Evolutionary conservation across 2,113 vertebrate species (phyloP), one percentile per base, ranked within the genome.

Genomic region (Solea senegalensis): DNA sequence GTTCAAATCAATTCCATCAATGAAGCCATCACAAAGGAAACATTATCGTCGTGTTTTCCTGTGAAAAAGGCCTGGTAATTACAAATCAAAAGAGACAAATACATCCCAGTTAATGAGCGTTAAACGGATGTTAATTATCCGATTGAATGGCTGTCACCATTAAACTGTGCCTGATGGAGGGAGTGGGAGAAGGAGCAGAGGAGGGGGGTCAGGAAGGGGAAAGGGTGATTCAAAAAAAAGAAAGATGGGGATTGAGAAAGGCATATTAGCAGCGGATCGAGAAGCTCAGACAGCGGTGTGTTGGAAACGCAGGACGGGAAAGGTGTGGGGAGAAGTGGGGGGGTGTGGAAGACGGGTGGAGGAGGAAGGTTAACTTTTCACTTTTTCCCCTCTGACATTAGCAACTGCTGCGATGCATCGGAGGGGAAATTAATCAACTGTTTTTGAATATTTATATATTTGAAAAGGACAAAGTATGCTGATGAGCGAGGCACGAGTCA

Each of bases 41-140:
- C 79, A 78, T 82, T 79, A 86, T 77, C 68, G 66, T 59, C 43
- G 76, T 87, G 84, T 87, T 90, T 90, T 86, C 68, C 82, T 87
- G 81, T 80, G 83, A 82, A 91, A 90, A 84, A 83, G 68, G 73
- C 49, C 88, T 78, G 80, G 86, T 89, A 90, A 91, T 92, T 89
- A 84, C 90, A 87, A 92, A 89, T 90, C 88, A 92, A 90, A 92
- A 72, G 77, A 83, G 90, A 91, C 89, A 91, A 89, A 93, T 83
- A 87, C 89, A 85, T 90, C 83, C 78, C 65, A 75, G 82, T 87
- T 93, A 93, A 94, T 93, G 92, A 92, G 86, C 85, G 85, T 89
- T 93, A 91, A 92, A 91, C 78, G 78, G 86, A 81, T 86, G 85
- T 87, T 93, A 92, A 94, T 94, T 93, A 92, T 91, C 88, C 91